These are phyloP conservation scores for Latrodectus geometricus DNA, from an alignment of 1,140 invertebrate genomes.

Conservation along the genomic window DNA sequence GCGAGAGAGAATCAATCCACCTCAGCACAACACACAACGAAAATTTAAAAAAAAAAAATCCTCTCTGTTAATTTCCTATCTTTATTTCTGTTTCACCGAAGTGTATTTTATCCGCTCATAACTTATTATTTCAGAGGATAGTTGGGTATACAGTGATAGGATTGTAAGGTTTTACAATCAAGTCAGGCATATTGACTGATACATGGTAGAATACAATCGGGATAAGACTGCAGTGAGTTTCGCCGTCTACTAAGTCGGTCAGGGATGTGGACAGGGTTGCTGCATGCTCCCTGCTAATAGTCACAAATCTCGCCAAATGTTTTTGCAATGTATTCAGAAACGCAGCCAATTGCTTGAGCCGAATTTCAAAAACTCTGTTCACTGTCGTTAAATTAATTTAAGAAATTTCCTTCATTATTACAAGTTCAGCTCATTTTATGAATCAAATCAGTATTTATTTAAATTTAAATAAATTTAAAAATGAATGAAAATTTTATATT, in stretches of 20 bases:
- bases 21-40: not conserved
- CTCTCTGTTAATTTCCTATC: not conserved
- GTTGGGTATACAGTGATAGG: not conserved
- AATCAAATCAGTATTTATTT: no score
- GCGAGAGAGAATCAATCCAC: not conserved
- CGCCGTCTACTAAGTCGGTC: constrained; percentile 35
- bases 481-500: no score
- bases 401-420: no score
- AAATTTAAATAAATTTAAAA: no score
- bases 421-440: no score
- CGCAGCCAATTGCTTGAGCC: no score
- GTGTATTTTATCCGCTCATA: not conserved
- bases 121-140: not conserved
- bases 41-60: no score
- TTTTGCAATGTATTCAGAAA: no score
- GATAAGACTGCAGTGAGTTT: not conserved
- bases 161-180: no score
- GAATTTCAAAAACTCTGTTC: no score
- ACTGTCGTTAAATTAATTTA: no score
- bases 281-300: not conserved
- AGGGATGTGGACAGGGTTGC: constrained; percentile 47
- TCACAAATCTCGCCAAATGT: not conserved
- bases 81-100: not conserved
- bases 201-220: not conserved
- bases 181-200: no score